Percentiles rank a stretch among this genome's conserved stretches.
Evolutionary conservation across 1,140 invertebrate species (phyloP).

Genomic region (Myzus persicae): DNA sequence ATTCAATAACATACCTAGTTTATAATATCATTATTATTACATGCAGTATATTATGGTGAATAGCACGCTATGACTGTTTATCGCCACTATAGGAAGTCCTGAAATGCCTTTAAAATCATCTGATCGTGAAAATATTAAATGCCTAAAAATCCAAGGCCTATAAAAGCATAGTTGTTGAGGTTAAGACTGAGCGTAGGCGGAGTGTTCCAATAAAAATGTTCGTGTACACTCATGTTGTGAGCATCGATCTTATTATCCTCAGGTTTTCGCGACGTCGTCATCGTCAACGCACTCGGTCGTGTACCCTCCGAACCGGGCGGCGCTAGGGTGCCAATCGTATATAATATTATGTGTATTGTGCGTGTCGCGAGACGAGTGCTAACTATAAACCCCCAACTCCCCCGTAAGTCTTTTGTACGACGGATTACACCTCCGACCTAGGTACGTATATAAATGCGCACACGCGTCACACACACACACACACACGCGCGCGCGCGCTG

Average conservation of each 20-base stretch:
- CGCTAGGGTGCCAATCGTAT: neutral
- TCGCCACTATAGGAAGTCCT: neutral
- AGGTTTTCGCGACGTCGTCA: neutral
- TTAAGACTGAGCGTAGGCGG: no score
- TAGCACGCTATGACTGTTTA: neutral
- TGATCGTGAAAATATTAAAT: neutral
- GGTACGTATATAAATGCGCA: neutral
- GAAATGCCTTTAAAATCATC: neutral
- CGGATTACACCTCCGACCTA: neutral
- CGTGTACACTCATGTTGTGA: no score
- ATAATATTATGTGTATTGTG: neutral
- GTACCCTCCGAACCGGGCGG: no score
- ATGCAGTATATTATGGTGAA: no score
- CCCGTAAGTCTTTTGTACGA: conserved; percentile 23
- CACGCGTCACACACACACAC: neutral
- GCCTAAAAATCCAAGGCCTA: no score
- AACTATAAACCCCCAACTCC: neutral
- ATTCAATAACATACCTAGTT: neutral
- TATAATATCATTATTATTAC: no score
- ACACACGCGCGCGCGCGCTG: neutral
- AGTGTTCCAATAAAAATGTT: no score
- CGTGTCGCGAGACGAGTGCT: neutral
- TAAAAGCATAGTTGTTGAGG: no score
- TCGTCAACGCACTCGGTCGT: neutral
- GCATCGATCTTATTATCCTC: neutral